Conservation (phyloP, 2,888 invertebrate species). For the Mesodorylaimus sp. region DNA sequence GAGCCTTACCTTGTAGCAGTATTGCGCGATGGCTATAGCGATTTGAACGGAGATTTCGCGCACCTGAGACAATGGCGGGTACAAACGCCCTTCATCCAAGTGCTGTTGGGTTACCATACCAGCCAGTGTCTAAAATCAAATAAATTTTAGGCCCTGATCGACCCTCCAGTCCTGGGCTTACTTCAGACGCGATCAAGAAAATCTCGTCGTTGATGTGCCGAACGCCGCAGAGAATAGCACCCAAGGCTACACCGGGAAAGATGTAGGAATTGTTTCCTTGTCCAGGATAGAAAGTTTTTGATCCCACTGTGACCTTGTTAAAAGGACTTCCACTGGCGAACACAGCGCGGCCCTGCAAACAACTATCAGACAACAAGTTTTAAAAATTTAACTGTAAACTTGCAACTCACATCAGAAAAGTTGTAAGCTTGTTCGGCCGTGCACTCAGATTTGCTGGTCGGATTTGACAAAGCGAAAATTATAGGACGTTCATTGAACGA, state of each 20-base stretch:
- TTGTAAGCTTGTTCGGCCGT: constrained; percentile 94
- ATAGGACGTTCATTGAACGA: constrained; percentile 62
- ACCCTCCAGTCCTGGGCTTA: constrained; percentile 24
- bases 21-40: constrained; percentile 57
- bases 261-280: constrained; percentile 97
- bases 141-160: background rate
- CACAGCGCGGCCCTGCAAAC: constrained; percentile 60
- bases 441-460: constrained; percentile 92
- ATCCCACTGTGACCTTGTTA: constrained; percentile 56
- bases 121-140: constrained; percentile 48
- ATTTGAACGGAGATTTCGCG: constrained; percentile 68
- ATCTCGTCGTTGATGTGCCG: constrained; percentile 80
- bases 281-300: constrained; percentile 65
- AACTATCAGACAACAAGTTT: background rate
- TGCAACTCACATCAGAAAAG: constrained; percentile 52
- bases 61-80: constrained; percentile 68
- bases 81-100: constrained; percentile 63
- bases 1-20: constrained; percentile 55
- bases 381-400: background rate
- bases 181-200: constrained; percentile 84
- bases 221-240: constrained; percentile 71
- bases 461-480: constrained; percentile 93
- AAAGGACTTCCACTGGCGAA: constrained; percentile 95
- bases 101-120: constrained; percentile 59
- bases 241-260: constrained; percentile 82